phyloP scores from a whole-genome alignment of 2,797 vertebrate genomes.

The Peromyscus attwateri region DNA sequence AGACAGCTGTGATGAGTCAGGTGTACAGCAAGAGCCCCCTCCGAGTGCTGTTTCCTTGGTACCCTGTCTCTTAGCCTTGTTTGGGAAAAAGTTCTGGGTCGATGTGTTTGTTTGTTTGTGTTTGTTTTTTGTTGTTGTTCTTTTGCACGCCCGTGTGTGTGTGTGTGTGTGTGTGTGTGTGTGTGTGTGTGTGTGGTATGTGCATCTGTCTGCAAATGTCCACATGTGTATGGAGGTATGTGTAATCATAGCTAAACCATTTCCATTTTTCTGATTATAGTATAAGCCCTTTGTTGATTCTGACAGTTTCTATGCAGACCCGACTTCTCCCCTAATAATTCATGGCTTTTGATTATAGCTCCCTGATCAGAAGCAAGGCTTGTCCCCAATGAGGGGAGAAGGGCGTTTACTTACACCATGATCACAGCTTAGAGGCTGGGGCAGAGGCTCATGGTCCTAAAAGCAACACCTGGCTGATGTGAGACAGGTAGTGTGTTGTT shows the following conservation, averaged over 20 bases:
- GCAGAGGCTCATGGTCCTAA: neutral
- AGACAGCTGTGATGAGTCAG: neutral
- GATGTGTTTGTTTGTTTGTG: neutral
- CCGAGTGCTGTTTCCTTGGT: neutral
- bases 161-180: neutral
- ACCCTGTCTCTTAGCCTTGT: neutral
- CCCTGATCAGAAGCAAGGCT: neutral
- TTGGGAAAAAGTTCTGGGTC: neutral
- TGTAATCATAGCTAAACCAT: neutral
- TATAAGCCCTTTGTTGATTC: neutral
- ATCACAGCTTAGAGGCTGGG: neutral
- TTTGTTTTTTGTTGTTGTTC: neutral
- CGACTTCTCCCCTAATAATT: neutral
- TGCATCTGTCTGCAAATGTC: neutral
- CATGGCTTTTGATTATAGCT: neutral
- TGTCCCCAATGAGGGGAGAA: accelerated
- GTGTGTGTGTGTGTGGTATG: neutral
- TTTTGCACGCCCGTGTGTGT: too few relatives aligned
- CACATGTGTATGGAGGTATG: neutral
- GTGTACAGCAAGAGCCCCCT: neutral
- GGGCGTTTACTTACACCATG: neutral
- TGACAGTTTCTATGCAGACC: neutral
- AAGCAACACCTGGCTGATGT: neutral
- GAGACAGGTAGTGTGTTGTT: neutral
- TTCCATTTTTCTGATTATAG: neutral